Conservation (phyloP, 2,888 invertebrate genomes). For the Pomacea canaliculata region DNA sequence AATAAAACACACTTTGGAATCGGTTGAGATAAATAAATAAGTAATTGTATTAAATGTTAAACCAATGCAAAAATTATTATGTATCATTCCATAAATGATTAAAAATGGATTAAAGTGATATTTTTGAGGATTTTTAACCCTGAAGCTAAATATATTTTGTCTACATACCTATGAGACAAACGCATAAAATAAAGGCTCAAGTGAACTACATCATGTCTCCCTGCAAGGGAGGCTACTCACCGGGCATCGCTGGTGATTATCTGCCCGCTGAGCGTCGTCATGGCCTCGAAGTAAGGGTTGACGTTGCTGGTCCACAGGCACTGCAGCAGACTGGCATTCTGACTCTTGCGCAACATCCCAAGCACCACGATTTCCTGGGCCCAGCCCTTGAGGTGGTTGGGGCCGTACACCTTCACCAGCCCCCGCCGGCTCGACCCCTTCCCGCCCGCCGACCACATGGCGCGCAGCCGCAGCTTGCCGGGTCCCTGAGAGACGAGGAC, state of each 20-base stretch:
- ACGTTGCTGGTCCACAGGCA: constrained; percentile 62
- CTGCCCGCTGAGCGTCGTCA: constrained; percentile 61
- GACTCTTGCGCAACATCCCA: constrained; percentile 56
- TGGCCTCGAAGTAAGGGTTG: constrained; percentile 62
- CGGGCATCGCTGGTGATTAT: constrained; percentile 59
- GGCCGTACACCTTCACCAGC: constrained; percentile 59
- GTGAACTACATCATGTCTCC: too few species aligned
- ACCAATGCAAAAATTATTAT: too few species aligned
- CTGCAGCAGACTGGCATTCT: constrained; percentile 57
- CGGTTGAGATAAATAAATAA: too few species aligned
- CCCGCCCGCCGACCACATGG: constrained; percentile 49
- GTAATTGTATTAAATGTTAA: too few species aligned
- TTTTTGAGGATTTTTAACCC: too few species aligned
- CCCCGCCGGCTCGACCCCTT: constrained; percentile 48
- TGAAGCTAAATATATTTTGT: too few species aligned
- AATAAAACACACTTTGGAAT: too few species aligned
- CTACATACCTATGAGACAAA: too few species aligned
- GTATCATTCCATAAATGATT: too few species aligned
- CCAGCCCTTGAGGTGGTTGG: constrained; percentile 57
- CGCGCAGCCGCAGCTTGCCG: constrained; percentile 55
- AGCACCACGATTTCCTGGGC: constrained; percentile 63
- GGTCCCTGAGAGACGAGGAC: constrained; percentile 43
- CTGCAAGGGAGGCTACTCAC: constrained; percentile 36
- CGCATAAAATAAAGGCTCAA: too few species aligned
- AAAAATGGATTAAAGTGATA: too few species aligned